Percentiles rank a stretch among this genome's conserved stretches.
phyloP scores from a whole-genome alignment of 1,140 invertebrate genomes.

The Lineus longissimus region DNA sequence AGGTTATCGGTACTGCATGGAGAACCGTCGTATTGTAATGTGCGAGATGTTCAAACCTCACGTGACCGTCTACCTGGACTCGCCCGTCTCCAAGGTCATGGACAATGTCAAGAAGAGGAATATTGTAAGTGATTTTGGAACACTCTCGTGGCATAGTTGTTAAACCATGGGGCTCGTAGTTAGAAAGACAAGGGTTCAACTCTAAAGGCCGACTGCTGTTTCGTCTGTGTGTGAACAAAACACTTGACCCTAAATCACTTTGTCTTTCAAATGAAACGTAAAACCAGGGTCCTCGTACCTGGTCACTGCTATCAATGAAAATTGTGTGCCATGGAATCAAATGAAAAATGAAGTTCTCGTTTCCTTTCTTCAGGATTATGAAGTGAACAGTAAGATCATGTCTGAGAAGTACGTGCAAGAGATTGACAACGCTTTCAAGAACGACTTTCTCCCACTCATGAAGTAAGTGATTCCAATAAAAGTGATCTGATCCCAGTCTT shows the following conservation, averaged over 20 bases:
- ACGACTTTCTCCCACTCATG: neutral
- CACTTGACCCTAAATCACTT: no score
- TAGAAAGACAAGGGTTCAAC: no score
- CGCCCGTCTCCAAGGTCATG: neutral
- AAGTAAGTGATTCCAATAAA: no score
- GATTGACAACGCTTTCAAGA: neutral
- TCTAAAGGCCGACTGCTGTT: no score
- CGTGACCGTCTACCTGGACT: conserved; percentile 2
- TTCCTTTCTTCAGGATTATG: neutral
- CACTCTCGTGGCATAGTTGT: no score
- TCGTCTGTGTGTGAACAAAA: no score
- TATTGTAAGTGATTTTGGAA: neutral
- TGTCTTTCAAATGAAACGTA: no score
- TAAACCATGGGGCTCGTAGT: no score
- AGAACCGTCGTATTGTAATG: neutral
- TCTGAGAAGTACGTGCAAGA: neutral
- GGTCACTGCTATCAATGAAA: no score
- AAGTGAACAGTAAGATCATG: neutral
- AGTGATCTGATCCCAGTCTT: no score
- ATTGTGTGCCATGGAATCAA: no score
- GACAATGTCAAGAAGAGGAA: neutral
- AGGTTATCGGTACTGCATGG: neutral
- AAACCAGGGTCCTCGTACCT: no score
- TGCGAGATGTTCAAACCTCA: neutral
- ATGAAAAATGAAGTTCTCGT: neutral